phyloP scores from a whole-genome alignment of 1,140 invertebrate genomes.

The Geopemphigus sp. region DNA sequence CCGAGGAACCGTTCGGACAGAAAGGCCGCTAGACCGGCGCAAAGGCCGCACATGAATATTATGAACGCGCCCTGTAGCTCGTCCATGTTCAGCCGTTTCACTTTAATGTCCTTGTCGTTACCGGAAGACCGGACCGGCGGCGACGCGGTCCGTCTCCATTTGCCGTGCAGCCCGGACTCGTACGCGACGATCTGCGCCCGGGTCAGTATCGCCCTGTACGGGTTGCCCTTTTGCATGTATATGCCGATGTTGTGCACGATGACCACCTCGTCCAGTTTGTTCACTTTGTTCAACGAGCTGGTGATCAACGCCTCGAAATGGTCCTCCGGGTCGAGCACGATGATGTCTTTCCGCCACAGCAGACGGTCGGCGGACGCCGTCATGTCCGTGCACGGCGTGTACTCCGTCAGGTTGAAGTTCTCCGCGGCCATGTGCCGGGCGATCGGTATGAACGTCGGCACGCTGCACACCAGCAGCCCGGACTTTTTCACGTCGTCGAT shows the following conservation, averaged over 20 bases:
- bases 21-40: background rate
- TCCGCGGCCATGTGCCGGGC: background rate
- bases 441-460: constrained; percentile 29
- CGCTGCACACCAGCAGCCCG: background rate
- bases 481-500: background rate
- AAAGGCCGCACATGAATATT: background rate
- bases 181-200: background rate
- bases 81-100: background rate
- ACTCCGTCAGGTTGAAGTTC: constrained; percentile 1
- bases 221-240: constrained; percentile 25
- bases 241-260: constrained; percentile 9
- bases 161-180: constrained; percentile 8
- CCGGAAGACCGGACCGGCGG: background rate
- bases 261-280: background rate
- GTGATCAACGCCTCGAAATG: background rate
- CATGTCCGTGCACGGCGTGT: background rate
- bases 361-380: background rate
- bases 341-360: constrained; percentile 1
- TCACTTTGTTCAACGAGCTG: background rate
- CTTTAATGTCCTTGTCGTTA: background rate
- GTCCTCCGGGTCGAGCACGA: constrained; percentile 25
- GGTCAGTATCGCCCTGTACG: background rate
- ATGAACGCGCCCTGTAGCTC: constrained; percentile 35
- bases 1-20: background rate
- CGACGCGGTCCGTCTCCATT: background rate